These are phyloP conservation scores for Orussus abietinus DNA, from an alignment of 1,140 invertebrate genomes.

Conservation along the genomic window DNA sequence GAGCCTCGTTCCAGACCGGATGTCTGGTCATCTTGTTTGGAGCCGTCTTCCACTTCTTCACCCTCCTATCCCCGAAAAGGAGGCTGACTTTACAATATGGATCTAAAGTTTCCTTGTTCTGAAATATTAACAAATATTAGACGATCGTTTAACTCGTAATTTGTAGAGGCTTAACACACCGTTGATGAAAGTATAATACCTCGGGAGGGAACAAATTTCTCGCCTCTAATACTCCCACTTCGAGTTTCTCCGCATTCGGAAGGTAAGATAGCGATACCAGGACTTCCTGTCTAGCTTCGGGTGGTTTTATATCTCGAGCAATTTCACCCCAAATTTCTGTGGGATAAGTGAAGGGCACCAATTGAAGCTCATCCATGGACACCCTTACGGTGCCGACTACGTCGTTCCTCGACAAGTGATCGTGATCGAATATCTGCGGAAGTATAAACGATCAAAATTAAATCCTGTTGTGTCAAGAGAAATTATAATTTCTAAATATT, in stretches of 20 bases:
- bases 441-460: conserved; percentile 5
- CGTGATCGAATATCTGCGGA: conserved; percentile 63
- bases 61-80: conserved; percentile 75
- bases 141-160: not conserved
- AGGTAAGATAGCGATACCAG: conserved; percentile 80
- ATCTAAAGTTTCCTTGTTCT: conserved; percentile 58
- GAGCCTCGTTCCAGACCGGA: conserved; percentile 94
- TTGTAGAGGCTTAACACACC: conserved; percentile 1
- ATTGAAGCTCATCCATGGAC: conserved; percentile 64
- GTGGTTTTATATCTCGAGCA: conserved; percentile 69
- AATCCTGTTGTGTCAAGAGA: too few species aligned
- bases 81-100: conserved; percentile 90
- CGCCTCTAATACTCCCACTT: conserved; percentile 78
- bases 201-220: conserved; percentile 72
- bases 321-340: conserved; percentile 79
- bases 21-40: conserved; percentile 80
- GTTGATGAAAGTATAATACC: conserved; percentile 28
- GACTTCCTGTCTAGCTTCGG: conserved; percentile 75
- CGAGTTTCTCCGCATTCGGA: conserved; percentile 80
- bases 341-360: conserved; percentile 59
- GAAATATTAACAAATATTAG: conserved; percentile 5
- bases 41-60: conserved; percentile 90
- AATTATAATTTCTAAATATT: too few species aligned
- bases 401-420: conserved; percentile 74
- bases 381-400: conserved; percentile 73